Evolutionary conservation across 2,113 vertebrate species (phyloP).

Genomic region (Tautogolabrus adspersus): DNA sequence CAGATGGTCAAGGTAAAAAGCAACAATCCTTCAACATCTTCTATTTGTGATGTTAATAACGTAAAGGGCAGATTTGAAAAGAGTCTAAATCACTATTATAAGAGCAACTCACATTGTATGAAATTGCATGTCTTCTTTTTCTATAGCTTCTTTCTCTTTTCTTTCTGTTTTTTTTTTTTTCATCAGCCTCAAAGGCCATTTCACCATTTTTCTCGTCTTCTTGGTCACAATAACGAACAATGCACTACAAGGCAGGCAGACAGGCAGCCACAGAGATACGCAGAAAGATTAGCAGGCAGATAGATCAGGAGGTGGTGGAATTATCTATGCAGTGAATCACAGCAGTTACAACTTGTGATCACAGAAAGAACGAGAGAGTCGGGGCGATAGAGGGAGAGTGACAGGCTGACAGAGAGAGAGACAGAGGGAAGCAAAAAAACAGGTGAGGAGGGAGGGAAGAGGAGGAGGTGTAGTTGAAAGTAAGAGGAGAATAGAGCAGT

Average conservation of each 20-base stretch:
- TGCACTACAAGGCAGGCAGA: conserved; percentile 18
- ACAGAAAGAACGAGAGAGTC: conserved; percentile 54
- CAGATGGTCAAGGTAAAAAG: not conserved
- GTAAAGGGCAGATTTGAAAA: not conserved
- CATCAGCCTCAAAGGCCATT: conserved; percentile 22
- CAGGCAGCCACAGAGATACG: conserved; percentile 36
- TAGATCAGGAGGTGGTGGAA: conserved; percentile 64
- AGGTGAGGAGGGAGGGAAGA: conserved; percentile 31
- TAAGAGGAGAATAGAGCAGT: conserved; percentile 53
- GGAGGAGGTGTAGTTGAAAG: conserved; percentile 51
- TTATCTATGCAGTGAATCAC: conserved; percentile 73
- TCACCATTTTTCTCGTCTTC: conserved; percentile 9
- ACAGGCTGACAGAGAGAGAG: conserved; percentile 1
- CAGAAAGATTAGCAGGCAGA: conserved; percentile 60
- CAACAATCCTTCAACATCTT: conserved; percentile 9
- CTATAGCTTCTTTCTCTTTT: conserved; percentile 6
- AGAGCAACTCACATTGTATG: conserved; percentile 35
- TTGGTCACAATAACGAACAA: conserved; percentile 38
- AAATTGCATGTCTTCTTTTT: conserved; percentile 29
- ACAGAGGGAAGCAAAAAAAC: conserved; percentile 31
- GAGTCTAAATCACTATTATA: conserved; percentile 9
- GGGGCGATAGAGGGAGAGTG: conserved; percentile 7
- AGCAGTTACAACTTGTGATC: conserved; percentile 67
- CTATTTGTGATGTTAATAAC: conserved; percentile 22
- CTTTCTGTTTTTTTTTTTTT: conserved; percentile 18